Evolutionary conservation across 2,797 vertebrate species (phyloP), one percentile per base, ranked within the genome.

Genomic region (Rhinella marina): DNA sequence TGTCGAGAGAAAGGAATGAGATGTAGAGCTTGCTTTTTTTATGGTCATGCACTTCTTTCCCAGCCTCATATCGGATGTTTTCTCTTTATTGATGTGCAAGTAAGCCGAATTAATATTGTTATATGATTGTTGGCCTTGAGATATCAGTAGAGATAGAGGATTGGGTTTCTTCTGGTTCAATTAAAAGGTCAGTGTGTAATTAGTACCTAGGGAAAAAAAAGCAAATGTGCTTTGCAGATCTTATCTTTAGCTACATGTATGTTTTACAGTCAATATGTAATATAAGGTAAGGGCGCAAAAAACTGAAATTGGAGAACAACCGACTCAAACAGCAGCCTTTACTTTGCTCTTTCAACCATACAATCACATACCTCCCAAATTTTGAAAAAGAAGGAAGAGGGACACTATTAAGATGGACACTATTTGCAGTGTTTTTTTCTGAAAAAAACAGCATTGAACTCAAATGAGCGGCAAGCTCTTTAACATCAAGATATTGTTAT

Each of bases 1-100:
- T 62, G 56, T 62, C 23, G 62, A 2, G 50, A 72, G 27, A 9
- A 70, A 52, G 12, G 9, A 13, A 57, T 13, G 25, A 27, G 10
- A 59, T 54, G 27, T 29, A 14, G 25, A 62, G 3, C 10, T 78
- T 57, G 10, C 1, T 56, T 29, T 56, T 23, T 23, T 54, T 27
- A 19, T 25, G 27, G 50, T 3, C 25, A 9, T 17, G 52, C 23
- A 8, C 50, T 57, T 25, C 50, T 57, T 27, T 79, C 25, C 27
- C 78, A 59, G 77, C 54, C 16, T 29, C 17, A 6, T 23, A 56
- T 23, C 61, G 56, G 56, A 80, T 80, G 56, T 59, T 80, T 61
- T 80, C 27, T 57, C 9, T 54, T 79, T 57, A 57, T 79, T 59
- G 54, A 79, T 79, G 77, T 57, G 27, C 25, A 56, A 59, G 77